These are phyloP conservation scores for human DNA, from an alignment of 2,113 vertebrate genomes.

Conservation along the genomic window DNA sequence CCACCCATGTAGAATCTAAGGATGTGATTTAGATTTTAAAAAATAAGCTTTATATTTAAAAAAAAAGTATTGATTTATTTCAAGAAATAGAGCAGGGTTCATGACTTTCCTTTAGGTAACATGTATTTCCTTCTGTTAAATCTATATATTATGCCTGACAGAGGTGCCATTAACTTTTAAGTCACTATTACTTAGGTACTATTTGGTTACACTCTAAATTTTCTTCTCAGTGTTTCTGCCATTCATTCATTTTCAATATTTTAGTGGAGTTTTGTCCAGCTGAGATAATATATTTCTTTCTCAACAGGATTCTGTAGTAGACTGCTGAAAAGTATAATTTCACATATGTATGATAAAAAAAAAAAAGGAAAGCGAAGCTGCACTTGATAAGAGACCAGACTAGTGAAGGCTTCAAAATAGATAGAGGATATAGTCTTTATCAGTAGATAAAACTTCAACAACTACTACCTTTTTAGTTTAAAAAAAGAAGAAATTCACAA, in stretches of 20 bases:
- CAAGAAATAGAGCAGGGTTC: background rate
- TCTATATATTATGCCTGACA: background rate
- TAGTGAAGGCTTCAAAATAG: background rate
- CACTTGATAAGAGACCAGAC: constrained; percentile 33
- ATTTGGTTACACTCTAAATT: constrained; percentile 41
- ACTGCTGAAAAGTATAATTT: constrained; percentile 49
- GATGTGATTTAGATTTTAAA: background rate
- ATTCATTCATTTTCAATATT: constrained; percentile 52
- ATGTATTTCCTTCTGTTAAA: background rate
- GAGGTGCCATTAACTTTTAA: constrained; percentile 13
- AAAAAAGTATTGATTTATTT: background rate
- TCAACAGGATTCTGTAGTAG: constrained; percentile 36
- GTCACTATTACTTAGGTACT: background rate
- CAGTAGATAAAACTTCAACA: background rate
- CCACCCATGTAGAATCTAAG: background rate
- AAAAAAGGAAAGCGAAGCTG: background rate
- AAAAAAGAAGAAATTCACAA: background rate
- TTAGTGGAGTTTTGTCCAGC: constrained; percentile 1
- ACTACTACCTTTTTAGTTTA: background rate
- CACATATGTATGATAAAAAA: background rate
- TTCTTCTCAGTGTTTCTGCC: background rate
- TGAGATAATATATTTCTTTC: constrained; percentile 56
- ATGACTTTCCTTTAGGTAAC: background rate
- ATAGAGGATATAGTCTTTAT: constrained; percentile 9
- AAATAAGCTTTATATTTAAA: background rate